Evolutionary conservation across 2,888 invertebrate genomes (phyloP).

Genomic region (Protophormia terraenovae): DNA sequence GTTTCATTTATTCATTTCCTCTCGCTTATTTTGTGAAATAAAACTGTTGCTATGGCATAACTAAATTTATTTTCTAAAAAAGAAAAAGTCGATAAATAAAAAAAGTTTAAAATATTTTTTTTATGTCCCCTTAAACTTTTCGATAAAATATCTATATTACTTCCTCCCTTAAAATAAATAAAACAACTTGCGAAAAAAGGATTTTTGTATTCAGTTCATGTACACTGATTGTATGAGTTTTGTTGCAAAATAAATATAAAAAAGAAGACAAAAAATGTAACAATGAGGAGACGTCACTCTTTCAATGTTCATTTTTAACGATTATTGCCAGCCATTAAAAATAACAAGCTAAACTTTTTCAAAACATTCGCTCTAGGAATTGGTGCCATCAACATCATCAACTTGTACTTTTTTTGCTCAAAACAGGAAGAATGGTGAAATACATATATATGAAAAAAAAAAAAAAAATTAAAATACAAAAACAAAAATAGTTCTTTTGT

Average conservation of each 20-base stretch:
- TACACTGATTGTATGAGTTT: slow-evolving; percentile 32
- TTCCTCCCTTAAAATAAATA: slow-evolving; percentile 54
- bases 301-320: slow-evolving; percentile 75
- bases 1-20: slow-evolving; percentile 9
- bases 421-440: slow-evolving; percentile 20
- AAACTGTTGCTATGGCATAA: slow-evolving; percentile 30
- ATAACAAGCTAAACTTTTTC: slow-evolving; percentile 81
- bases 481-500: slow-evolving; percentile 7
- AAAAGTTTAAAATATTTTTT: slow-evolving; percentile 42
- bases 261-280: slow-evolving; percentile 52
- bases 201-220: slow-evolving; percentile 61
- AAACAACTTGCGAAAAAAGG: slow-evolving; percentile 41
- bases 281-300: slow-evolving; percentile 59
- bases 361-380: slow-evolving; percentile 78
- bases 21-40: slow-evolving; percentile 6
- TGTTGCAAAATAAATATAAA: slow-evolving; percentile 43
- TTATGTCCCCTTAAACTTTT: slow-evolving; percentile 59
- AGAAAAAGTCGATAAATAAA: slow-evolving; percentile 37
- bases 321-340: slow-evolving; percentile 81
- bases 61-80: background rate
- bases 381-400: slow-evolving; percentile 56
- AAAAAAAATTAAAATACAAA: background rate
- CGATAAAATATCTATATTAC: slow-evolving; percentile 60
- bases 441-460: too few species aligned
- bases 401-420: slow-evolving; percentile 18